Evolutionary conservation across 2,888 invertebrate species (phyloP), one percentile per base, ranked within the genome.

Genomic region (Nymphalis c-album): DNA sequence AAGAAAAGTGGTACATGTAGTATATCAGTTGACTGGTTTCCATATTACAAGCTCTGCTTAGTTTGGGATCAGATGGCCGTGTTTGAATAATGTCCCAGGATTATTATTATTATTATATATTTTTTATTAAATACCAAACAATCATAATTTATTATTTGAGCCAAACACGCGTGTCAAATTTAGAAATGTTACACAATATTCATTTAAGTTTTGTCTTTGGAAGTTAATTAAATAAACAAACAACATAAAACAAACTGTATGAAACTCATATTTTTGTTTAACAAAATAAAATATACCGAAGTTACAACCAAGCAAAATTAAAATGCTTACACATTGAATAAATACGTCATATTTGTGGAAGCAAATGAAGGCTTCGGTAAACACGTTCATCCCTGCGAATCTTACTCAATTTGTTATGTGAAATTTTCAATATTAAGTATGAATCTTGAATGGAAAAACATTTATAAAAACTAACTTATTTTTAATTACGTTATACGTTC

Each of bases 291-390:
- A 55, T 55, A 31, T 31, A 46, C 46, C 20, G 17, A 17, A 46
- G 8, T 10, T 46, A 8, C 26, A 46, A 46, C 26, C 18, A 22
- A 60, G 47, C n/a, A 46, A 60, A 18, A 60, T 60, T 46, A 60
- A 46, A 22, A 46, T 35, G 45, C 46, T 59, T 59, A 59, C 13
- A 59, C 45, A 46, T 22, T 59, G 45, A 22, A 60, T 46, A 60
- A 46, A 45, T 47, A 46, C 60, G 47, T 46, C 20, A 46, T 60
- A 60, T 63, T 60, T 62, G 58, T 51, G 7, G 60, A 68, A 26
- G 63, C 60, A 68, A 68, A 68, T 68, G 63, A 68, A 63, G 22
- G 22, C 53, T 63, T 22, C 20, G 22, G 26, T 46, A 63, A 63
- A 47, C 60, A 55, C 31, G 31, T 20, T 55, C 31, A 55, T 55